phyloP scores from a whole-genome alignment of 2,888 invertebrate species.

The Mactromeris polynyma region DNA sequence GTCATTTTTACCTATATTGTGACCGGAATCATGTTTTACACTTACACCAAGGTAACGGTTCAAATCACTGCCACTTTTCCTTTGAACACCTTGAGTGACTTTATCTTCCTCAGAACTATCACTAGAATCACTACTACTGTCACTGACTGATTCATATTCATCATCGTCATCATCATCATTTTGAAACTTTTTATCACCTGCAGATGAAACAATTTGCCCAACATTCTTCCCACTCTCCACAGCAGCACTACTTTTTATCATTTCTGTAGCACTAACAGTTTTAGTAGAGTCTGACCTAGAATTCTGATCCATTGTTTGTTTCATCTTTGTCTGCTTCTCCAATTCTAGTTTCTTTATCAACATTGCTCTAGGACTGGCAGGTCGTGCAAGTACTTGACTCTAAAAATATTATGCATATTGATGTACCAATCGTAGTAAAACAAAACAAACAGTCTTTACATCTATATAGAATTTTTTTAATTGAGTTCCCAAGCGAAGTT shows the following conservation, averaged over 20 bases:
- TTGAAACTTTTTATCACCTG: neutral
- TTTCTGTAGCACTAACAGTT: neutral
- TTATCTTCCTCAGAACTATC: slow-evolving; percentile 47
- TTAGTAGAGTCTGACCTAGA: slow-evolving; percentile 5
- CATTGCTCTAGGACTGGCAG: slow-evolving; percentile 54
- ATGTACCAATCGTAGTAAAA: neutral
- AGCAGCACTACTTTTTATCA: neutral
- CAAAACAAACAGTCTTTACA: neutral
- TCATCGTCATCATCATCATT: slow-evolving; percentile 54
- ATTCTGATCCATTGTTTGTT: slow-evolving; percentile 26
- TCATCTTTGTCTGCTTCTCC: slow-evolving; percentile 48
- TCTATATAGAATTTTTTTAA: too few relatives aligned
- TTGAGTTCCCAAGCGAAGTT: too few relatives aligned
- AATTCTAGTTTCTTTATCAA: slow-evolving; percentile 58
- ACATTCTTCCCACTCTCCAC: neutral
- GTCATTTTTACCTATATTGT: slow-evolving; percentile 40
- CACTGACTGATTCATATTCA: slow-evolving; percentile 60
- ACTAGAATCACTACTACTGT: slow-evolving; percentile 58
- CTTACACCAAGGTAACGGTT: neutral
- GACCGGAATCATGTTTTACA: neutral
- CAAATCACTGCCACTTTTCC: slow-evolving; percentile 12
- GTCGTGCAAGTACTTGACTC: slow-evolving; percentile 40
- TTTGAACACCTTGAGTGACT: slow-evolving; percentile 10
- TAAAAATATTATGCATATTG: neutral
- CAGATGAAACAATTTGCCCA: neutral